Conservation (phyloP, 1,140 invertebrate genomes). For the Eriosoma lanigerum region DNA sequence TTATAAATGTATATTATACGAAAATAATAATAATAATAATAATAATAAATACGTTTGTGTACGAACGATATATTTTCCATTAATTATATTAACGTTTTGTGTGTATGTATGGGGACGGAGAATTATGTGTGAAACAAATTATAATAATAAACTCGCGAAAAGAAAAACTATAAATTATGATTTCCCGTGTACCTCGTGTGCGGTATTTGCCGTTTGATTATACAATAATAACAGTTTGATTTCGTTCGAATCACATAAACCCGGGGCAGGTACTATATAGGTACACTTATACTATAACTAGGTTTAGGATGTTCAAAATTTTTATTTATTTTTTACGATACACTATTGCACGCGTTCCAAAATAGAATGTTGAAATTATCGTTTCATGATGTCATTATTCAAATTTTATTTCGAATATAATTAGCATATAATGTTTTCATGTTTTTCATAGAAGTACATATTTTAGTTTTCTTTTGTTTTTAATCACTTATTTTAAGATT, state of each 20-base stretch:
- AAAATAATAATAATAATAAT: too few species aligned
- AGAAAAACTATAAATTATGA: constrained; percentile 49
- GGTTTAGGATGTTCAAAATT: too few species aligned
- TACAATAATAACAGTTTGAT: constrained; percentile 30
- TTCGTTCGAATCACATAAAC: constrained; percentile 8
- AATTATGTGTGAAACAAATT: background rate
- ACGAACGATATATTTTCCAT: constrained; percentile 24
- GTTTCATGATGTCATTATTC: too few species aligned
- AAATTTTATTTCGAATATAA: too few species aligned
- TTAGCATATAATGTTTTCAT: too few species aligned
- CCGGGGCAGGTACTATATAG: background rate
- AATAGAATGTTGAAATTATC: too few species aligned
- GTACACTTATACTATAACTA: constrained; percentile 10
- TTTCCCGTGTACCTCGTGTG: constrained; percentile 1
- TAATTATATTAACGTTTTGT: constrained; percentile 25
- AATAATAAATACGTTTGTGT: background rate
- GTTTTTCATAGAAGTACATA: too few species aligned
- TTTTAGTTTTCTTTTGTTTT: too few species aligned
- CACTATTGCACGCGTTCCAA: too few species aligned
- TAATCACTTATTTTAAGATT: too few species aligned
- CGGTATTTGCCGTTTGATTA: constrained; percentile 18
- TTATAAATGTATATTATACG: background rate
- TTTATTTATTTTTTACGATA: too few species aligned
- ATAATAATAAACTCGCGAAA: constrained; percentile 26
- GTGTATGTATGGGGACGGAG: background rate